Conservation (phyloP, 2,888 invertebrate species). For the Schizotus pectinicornis region DNA sequence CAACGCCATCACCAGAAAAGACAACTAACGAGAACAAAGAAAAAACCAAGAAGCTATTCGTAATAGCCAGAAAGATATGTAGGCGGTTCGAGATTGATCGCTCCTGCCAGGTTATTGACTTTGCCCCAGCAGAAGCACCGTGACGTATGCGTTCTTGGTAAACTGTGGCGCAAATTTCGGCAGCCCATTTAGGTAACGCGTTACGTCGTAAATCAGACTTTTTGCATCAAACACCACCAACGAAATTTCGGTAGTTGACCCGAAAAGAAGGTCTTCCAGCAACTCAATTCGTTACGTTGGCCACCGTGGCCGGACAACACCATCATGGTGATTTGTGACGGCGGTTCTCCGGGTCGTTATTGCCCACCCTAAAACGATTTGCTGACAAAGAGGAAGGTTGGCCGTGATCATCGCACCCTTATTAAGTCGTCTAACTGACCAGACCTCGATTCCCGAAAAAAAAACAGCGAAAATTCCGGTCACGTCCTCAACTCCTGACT, state of each 20-base stretch:
- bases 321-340: conserved; percentile 1
- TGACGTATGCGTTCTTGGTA: neutral
- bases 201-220: too few relatives aligned
- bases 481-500: neutral
- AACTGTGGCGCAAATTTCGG: neutral
- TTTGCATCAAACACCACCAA: neutral
- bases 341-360: conserved; percentile 19
- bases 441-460: neutral
- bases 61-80: conserved; percentile 1
- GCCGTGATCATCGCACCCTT: conserved; percentile 35
- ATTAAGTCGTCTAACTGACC: conserved; percentile 3
- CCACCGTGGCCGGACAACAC: neutral
- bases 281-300: conserved; percentile 7
- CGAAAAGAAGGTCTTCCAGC: neutral
- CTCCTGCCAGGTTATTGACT: conserved; percentile 5
- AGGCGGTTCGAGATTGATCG: neutral
- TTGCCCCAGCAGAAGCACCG: neutral
- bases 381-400: conserved; percentile 25
- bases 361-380: conserved; percentile 32
- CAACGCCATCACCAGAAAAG: too few relatives aligned
- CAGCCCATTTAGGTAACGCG: too few relatives aligned
- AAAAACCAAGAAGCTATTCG: conserved; percentile 3
- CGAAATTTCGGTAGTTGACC: neutral
- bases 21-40: conserved; percentile 7
- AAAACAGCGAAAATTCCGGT: neutral